phyloP scores from a whole-genome alignment of 2,888 invertebrate species.

The Heteropelma amictum region DNA sequence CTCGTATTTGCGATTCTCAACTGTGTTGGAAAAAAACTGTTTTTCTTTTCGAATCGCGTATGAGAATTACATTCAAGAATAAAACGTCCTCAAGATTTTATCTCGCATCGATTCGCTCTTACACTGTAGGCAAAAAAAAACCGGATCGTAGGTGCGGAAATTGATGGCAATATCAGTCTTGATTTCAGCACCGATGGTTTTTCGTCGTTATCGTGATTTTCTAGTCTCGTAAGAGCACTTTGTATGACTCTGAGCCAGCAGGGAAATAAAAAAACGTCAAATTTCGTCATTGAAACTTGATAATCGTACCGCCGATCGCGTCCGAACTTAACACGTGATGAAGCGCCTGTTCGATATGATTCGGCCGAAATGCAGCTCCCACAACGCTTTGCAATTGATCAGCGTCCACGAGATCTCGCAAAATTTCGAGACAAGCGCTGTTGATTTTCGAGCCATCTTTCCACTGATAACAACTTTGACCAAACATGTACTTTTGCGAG shows the following conservation, averaged over 20 bases:
- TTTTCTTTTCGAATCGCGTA: too few species aligned
- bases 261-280: not conserved
- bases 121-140: not conserved
- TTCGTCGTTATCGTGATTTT: conserved; percentile 26
- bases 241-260: conserved; percentile 7
- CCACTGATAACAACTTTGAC: conserved; percentile 70
- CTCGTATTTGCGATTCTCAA: too few species aligned
- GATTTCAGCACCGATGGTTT: conserved; percentile 56
- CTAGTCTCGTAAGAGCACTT: not conserved
- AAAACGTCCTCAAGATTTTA: too few species aligned
- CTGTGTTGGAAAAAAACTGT: too few species aligned
- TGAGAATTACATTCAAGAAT: too few species aligned
- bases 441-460: conserved; percentile 73
- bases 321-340: conserved; percentile 76
- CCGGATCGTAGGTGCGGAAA: conserved; percentile 25
- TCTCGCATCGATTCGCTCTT: not conserved
- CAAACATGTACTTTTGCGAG: conserved; percentile 72
- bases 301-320: conserved; percentile 79
- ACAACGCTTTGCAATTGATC: conserved; percentile 81
- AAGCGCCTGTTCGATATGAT: conserved; percentile 78
- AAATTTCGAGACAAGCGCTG: conserved; percentile 70
- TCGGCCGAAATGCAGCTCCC: conserved; percentile 79
- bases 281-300: conserved; percentile 77
- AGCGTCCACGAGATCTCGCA: conserved; percentile 79
- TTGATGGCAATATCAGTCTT: conserved; percentile 65